phyloP scores from a whole-genome alignment of 2,888 invertebrate genomes.

The Orthosia cruda region DNA sequence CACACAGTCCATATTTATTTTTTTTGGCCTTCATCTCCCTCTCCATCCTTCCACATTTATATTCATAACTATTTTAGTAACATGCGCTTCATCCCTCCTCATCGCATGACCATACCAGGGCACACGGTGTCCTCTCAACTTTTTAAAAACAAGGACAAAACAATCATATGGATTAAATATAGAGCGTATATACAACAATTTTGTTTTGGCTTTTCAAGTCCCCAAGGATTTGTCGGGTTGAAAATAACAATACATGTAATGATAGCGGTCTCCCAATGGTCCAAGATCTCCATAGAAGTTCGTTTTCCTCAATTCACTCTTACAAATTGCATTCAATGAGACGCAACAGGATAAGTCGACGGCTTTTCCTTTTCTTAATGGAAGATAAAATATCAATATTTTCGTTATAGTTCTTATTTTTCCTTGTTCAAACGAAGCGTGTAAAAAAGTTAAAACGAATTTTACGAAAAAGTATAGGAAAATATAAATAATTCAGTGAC shows the following conservation, averaged over 20 bases:
- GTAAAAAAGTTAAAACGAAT: neutral
- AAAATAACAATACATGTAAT: conserved; percentile 39
- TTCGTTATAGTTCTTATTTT: neutral
- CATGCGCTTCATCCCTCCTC: too few relatives aligned
- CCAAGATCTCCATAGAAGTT: conserved; percentile 11
- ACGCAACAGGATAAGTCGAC: conserved; percentile 39
- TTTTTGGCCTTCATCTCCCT: too few relatives aligned
- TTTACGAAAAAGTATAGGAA: too few relatives aligned
- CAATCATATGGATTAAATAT: neutral
- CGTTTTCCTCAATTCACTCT: conserved; percentile 58
- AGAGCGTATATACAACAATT: neutral
- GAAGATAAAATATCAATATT: conserved; percentile 31
- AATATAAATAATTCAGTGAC: too few relatives aligned
- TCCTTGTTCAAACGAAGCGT: neutral
- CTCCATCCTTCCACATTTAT: too few relatives aligned
- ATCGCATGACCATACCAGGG: too few relatives aligned
- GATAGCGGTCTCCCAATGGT: conserved; percentile 5
- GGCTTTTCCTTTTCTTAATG: conserved; percentile 11
- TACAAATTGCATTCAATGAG: conserved; percentile 60
- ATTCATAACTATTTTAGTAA: too few relatives aligned
- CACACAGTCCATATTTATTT: too few relatives aligned
- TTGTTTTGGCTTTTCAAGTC: conserved; percentile 3
- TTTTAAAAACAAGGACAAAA: neutral
- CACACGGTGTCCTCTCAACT: too few relatives aligned
- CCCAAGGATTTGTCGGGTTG: conserved; percentile 4